Evolutionary conservation across 2,113 vertebrate species (phyloP).

Genomic region (Plecturocebus donacophilus): DNA sequence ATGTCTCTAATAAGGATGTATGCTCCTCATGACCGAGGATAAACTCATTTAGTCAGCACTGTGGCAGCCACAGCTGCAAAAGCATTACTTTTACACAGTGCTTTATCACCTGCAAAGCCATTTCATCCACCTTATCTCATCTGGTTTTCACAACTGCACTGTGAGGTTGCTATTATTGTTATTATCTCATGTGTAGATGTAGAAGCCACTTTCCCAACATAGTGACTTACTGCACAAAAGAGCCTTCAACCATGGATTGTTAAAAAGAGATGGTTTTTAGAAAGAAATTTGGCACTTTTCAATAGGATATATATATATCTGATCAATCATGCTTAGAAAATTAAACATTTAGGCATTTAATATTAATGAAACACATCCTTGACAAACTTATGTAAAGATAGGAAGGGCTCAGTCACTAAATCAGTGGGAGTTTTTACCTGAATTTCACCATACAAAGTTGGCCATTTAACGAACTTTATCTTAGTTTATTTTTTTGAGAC

Average conservation of each 20-base stretch:
- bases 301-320: slow-evolving; percentile 11
- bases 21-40: background rate
- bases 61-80: background rate
- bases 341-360: background rate
- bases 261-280: slow-evolving; percentile 19
- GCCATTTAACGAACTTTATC: background rate
- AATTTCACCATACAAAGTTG: background rate
- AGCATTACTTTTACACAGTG: background rate
- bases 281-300: background rate
- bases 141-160: background rate
- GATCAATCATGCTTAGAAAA: background rate
- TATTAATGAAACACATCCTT: slow-evolving; percentile 11
- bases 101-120: background rate
- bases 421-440: background rate
- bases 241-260: slow-evolving; percentile 22
- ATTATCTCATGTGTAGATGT: background rate
- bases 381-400: background rate
- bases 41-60: background rate
- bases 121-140: background rate
- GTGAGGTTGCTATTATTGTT: background rate
- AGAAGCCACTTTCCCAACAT: background rate
- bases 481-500: background rate
- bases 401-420: background rate
- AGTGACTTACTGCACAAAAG: slow-evolving; percentile 1
- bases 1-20: background rate